These are phyloP conservation scores for Drosophila subpulchrella DNA, from an alignment of 1,140 invertebrate genomes.

Conservation along the genomic window DNA sequence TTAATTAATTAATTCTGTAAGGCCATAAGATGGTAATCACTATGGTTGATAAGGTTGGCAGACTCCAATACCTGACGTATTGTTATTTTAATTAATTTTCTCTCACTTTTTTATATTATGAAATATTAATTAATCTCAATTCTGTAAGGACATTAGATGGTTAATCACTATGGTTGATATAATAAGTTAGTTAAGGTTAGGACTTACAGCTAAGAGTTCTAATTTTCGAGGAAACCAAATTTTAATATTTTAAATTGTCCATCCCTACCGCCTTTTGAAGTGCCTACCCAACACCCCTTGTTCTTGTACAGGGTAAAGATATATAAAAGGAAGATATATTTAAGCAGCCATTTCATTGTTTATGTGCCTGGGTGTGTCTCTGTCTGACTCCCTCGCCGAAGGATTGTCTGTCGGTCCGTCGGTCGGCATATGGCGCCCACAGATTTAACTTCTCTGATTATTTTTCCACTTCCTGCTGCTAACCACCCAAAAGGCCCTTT, in stretches of 20 bases:
- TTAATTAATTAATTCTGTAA: too few species aligned
- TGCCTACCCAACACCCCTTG: constrained; percentile 8
- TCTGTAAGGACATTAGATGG: too few species aligned
- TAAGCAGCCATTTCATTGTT: constrained; percentile 74
- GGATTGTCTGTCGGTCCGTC: constrained; percentile 3
- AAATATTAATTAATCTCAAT: too few species aligned
- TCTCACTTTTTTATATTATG: too few species aligned
- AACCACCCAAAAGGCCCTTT: not conserved
- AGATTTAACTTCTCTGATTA: constrained; percentile 80
- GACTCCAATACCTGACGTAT: not conserved
- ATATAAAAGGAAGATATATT: constrained; percentile 59
- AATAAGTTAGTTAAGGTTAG: too few species aligned
- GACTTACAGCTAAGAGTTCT: too few species aligned
- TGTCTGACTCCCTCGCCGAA: constrained; percentile 17
- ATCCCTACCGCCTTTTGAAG: not conserved
- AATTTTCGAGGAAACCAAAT: not conserved
- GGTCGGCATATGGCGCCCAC: constrained; percentile 65
- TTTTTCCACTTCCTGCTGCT: constrained; percentile 66
- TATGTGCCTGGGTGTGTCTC: constrained; percentile 63
- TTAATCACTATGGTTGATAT: too few species aligned
- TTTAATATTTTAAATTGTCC: not conserved
- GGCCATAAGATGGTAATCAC: too few species aligned
- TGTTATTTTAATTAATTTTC: too few species aligned
- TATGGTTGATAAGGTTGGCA: too few species aligned
- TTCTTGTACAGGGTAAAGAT: constrained; percentile 50